These are phyloP conservation scores for Drosophila carrolli DNA, from an alignment of 1,140 invertebrate species.

Conservation along the genomic window DNA sequence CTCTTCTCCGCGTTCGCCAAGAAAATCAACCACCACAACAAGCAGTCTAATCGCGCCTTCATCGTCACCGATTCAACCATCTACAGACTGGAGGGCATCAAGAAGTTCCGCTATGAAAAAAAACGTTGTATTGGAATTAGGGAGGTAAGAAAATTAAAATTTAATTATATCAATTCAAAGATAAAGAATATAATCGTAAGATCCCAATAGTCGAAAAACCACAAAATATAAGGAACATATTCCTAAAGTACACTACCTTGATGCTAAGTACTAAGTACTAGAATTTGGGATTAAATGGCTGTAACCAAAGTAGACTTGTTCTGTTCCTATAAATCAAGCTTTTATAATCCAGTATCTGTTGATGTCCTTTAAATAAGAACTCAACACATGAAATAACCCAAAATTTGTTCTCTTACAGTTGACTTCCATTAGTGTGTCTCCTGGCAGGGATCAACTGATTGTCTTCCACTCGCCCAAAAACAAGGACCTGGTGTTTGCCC, in stretches of 20 bases:
- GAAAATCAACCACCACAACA: slow-evolving; percentile 92
- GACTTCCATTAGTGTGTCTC: slow-evolving; percentile 92
- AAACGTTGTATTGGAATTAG: slow-evolving; percentile 92
- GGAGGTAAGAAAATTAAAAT: slow-evolving; percentile 87
- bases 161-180: background rate
- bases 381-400: background rate
- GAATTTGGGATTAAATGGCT: too few relatives aligned
- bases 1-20: slow-evolving; percentile 88
- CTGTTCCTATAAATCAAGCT: too few relatives aligned
- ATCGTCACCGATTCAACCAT: slow-evolving; percentile 94
- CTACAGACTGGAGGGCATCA: slow-evolving; percentile 93
- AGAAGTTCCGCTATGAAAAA: slow-evolving; percentile 94
- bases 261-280: too few relatives aligned
- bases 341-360: too few relatives aligned
- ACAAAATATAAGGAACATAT: too few relatives aligned
- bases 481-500: slow-evolving; percentile 94
- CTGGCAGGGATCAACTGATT: slow-evolving; percentile 94
- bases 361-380: too few relatives aligned
- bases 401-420: slow-evolving; percentile 85
- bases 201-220: too few relatives aligned
- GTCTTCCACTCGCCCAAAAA: slow-evolving; percentile 95
- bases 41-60: slow-evolving; percentile 94
- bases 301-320: too few relatives aligned
- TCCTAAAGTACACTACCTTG: too few relatives aligned
- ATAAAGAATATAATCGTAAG: too few relatives aligned